These are phyloP conservation scores for Paramormyrops kingsleyae DNA, from an alignment of 2,113 vertebrate species.

Conservation along the genomic window DNA sequence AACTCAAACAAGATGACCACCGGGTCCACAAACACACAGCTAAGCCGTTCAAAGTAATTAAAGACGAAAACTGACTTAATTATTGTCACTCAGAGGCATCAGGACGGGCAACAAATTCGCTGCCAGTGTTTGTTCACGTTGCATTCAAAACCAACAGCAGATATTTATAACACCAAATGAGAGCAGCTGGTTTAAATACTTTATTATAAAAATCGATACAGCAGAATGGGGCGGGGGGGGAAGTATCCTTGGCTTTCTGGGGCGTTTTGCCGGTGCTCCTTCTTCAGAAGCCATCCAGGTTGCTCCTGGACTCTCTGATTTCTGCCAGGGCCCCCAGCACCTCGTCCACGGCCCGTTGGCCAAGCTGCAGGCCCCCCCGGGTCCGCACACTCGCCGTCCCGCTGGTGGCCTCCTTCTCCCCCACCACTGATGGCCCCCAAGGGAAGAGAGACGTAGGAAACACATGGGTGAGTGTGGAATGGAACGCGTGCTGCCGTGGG, in stretches of 20 bases:
- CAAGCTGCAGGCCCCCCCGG: conserved; percentile 61
- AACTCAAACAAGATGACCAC: neutral
- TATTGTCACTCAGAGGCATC: neutral
- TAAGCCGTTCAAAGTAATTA: neutral
- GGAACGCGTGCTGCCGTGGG: neutral
- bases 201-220: neutral
- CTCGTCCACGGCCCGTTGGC: conserved; percentile 50
- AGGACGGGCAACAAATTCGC: neutral
- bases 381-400: conserved; percentile 69
- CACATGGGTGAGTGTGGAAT: neutral
- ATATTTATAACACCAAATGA: neutral
- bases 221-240: neutral
- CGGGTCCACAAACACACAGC: neutral
- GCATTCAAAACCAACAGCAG: neutral
- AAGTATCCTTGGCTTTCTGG: neutral
- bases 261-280: neutral
- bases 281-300: conserved; percentile 63
- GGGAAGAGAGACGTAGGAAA: conserved; percentile 11
- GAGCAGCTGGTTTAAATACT: neutral
- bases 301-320: conserved; percentile 59
- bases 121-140: neutral
- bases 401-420: conserved; percentile 62
- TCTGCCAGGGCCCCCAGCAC: conserved; percentile 58
- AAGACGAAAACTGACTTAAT: neutral
- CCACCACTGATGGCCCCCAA: conserved; percentile 62